Conservation (phyloP, 2,797 vertebrate genomes). For the Corythornis leucogaster region DNA sequence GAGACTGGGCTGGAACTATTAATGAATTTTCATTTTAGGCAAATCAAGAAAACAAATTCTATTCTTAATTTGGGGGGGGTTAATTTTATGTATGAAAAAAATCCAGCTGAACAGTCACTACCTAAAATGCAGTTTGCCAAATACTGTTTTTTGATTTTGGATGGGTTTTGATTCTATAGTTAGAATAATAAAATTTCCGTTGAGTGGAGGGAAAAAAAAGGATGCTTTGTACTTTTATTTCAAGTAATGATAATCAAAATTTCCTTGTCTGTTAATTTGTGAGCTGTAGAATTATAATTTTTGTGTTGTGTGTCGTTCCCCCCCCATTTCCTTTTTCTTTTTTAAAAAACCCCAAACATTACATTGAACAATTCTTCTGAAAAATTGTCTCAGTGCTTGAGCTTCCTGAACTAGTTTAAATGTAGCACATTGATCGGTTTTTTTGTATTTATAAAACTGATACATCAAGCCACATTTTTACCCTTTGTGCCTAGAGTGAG, state of each 20-base stretch:
- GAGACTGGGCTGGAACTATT: not conserved
- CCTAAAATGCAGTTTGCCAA: not conserved
- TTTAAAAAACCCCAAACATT: not conserved
- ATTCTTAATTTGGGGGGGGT: not conserved
- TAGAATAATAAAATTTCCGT: not conserved
- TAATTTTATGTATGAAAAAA: not conserved
- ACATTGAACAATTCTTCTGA: not conserved
- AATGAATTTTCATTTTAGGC: not conserved
- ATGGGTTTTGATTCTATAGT: not conserved
- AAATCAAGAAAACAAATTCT: not conserved
- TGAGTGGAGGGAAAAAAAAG: not conserved
- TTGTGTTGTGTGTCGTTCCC: no score
- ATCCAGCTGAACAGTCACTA: not conserved
- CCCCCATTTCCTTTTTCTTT: not conserved
- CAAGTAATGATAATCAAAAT: not conserved
- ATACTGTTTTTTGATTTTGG: not conserved
- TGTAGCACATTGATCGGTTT: not conserved
- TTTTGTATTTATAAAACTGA: not conserved
- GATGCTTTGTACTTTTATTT: not conserved
- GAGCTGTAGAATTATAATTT: not conserved
- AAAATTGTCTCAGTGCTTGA: not conserved
- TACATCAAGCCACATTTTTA: not conserved
- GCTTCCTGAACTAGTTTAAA: not conserved
- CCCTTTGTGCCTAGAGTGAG: not conserved
- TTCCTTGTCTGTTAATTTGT: not conserved